Percentiles rank a stretch among this genome's conserved stretches.
Evolutionary conservation across 2,888 invertebrate species (phyloP).

Genomic region (Melanostoma mellinum): DNA sequence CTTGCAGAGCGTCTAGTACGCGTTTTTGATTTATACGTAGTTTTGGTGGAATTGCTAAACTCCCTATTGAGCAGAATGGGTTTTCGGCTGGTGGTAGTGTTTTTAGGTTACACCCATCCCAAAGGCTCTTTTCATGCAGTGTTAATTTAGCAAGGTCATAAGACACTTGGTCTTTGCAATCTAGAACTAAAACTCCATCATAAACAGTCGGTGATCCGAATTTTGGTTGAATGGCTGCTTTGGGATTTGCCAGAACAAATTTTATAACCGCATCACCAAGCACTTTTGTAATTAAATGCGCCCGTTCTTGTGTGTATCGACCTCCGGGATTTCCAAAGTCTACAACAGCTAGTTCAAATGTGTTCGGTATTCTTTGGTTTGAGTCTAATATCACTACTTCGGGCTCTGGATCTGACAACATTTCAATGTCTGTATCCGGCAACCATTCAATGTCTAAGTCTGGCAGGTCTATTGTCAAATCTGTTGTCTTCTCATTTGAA

Average conservation of each 20-base stretch:
- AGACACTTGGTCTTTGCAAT: conserved; percentile 38
- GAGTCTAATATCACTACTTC: conserved; percentile 3
- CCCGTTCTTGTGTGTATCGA: conserved; percentile 29
- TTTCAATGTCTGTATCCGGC: too few species aligned
- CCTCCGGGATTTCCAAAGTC: conserved; percentile 28
- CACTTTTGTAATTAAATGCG: conserved; percentile 22
- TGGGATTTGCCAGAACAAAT: conserved; percentile 3
- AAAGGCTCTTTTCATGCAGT: conserved; percentile 19
- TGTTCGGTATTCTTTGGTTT: not conserved
- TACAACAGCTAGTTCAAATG: conserved; percentile 27
- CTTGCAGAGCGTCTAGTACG: conserved; percentile 14
- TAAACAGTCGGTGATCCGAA: conserved; percentile 32
- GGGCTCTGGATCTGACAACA: too few species aligned
- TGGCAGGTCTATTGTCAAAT: too few species aligned
- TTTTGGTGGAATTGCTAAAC: conserved; percentile 11
- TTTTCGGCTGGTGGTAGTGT: not conserved
- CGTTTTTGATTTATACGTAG: conserved; percentile 5
- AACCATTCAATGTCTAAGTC: too few species aligned
- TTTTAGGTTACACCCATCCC: conserved; percentile 26
- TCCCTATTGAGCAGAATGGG: conserved; percentile 2
- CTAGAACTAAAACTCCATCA: conserved; percentile 47
- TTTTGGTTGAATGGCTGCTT: not conserved
- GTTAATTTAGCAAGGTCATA: conserved; percentile 34
- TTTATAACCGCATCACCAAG: conserved; percentile 27
- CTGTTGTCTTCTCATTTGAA: not conserved